phyloP scores from a whole-genome alignment of 2,113 vertebrate genomes.

The Phasianus colchicus region DNA sequence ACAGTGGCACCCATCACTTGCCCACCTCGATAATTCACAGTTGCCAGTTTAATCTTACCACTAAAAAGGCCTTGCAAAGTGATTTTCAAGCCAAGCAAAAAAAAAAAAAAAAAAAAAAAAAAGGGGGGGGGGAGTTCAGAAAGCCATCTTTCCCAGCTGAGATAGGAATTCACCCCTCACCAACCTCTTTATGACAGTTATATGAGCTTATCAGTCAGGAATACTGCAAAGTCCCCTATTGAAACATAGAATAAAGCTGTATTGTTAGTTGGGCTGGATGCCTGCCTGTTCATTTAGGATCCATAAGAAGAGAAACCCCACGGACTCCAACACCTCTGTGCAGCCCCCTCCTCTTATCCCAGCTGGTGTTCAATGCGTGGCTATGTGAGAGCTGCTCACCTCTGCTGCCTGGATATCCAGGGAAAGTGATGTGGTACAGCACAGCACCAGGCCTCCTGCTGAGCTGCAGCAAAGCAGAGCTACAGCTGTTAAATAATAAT shows the following conservation, averaged over 20 bases:
- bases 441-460: background rate
- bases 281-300: background rate
- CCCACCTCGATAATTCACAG: too few species aligned
- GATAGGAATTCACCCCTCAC: background rate
- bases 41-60: too few species aligned
- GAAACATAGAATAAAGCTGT: background rate
- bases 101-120: too few species aligned
- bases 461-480: background rate
- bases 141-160: background rate
- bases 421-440: background rate
- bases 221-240: background rate
- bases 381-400: background rate
- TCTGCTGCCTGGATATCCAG: background rate
- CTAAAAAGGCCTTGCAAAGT: too few species aligned
- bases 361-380: rapidly evolving
- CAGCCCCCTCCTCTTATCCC: rapidly evolving
- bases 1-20: too few species aligned
- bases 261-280: background rate
- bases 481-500: background rate
- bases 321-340: rapidly evolving
- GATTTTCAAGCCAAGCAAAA: too few species aligned
- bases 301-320: background rate
- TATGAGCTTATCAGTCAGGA: background rate
- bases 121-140: too few species aligned
- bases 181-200: background rate